These are phyloP conservation scores for Nomada flava DNA, from an alignment of 2,888 invertebrate species.

Conservation along the genomic window DNA sequence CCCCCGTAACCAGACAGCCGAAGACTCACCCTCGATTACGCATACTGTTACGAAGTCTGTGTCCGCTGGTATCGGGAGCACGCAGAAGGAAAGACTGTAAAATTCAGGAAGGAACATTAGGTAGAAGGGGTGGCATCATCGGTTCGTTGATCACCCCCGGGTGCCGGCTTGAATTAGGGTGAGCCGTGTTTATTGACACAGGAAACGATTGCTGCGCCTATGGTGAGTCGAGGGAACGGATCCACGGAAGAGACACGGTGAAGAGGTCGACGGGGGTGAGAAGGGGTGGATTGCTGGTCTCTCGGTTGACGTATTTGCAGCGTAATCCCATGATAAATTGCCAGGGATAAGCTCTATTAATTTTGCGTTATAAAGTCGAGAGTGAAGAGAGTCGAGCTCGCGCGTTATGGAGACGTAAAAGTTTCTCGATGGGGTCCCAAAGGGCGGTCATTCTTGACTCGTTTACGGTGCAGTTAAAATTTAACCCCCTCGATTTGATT, in stretches of 20 bases:
- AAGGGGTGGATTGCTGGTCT: slow-evolving; percentile 53
- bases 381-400: slow-evolving; percentile 30
- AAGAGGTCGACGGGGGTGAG: slow-evolving; percentile 41
- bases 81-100: slow-evolving; percentile 64
- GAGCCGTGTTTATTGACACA: slow-evolving; percentile 82
- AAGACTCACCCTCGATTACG: slow-evolving; percentile 14
- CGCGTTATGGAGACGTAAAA: slow-evolving; percentile 69
- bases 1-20: background rate
- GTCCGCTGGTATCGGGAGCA: slow-evolving; percentile 37
- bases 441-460: background rate
- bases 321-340: slow-evolving; percentile 84
- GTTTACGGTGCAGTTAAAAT: slow-evolving; percentile 60
- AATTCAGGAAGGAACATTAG: slow-evolving; percentile 72
- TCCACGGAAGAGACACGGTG: slow-evolving; percentile 34
- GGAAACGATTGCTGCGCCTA: slow-evolving; percentile 81
- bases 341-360: slow-evolving; percentile 83
- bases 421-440: slow-evolving; percentile 51
- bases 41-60: slow-evolving; percentile 17
- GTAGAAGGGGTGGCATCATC: slow-evolving; percentile 64
- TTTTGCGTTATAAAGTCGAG: slow-evolving; percentile 82
- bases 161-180: slow-evolving; percentile 74
- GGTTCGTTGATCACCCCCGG: slow-evolving; percentile 74
- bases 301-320: slow-evolving; percentile 79
- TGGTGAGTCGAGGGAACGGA: slow-evolving; percentile 34
- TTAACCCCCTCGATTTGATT: slow-evolving; percentile 15